phyloP scores from a whole-genome alignment of 2,113 vertebrate species.

The Casuarius casuarius region DNA sequence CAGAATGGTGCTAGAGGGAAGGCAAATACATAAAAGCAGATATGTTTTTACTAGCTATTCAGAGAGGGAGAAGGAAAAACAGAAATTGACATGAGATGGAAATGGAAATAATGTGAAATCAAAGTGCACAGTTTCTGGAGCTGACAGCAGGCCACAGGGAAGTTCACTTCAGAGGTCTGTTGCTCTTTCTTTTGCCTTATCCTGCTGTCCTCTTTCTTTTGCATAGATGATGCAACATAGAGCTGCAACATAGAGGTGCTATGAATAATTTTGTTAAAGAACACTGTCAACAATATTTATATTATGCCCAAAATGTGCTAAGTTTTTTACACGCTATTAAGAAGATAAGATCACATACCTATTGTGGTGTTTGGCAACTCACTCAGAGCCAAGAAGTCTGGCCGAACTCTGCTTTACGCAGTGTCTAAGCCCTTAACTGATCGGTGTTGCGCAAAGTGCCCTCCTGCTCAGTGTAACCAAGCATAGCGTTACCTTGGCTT shows the following conservation, averaged over 20 bases:
- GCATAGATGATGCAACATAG: not conserved
- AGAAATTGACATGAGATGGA: not conserved
- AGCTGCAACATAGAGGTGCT: not conserved
- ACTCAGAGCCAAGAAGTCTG: constrained; percentile 49
- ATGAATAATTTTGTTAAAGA: constrained; percentile 67
- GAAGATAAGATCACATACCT: constrained; percentile 63
- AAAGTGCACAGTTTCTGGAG: not conserved
- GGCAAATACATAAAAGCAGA: not conserved
- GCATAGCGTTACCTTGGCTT: not conserved
- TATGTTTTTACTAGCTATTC: not conserved
- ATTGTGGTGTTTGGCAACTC: constrained; percentile 21
- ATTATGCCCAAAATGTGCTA: not conserved
- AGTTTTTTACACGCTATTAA: constrained; percentile 40
- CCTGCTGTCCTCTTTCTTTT: not conserved
- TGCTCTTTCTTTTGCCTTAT: not conserved
- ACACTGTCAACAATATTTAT: constrained; percentile 60
- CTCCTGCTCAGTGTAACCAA: accelerated
- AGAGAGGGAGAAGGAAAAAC: not conserved
- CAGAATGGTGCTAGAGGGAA: not conserved
- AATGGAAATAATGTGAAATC: not conserved
- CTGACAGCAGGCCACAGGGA: not conserved
- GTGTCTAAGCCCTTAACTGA: not conserved
- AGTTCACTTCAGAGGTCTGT: not conserved
- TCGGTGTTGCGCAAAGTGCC: not conserved
- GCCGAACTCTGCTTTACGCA: accelerated